phyloP scores from a whole-genome alignment of 2,797 vertebrate genomes.

The Fistularia commersonii region DNA sequence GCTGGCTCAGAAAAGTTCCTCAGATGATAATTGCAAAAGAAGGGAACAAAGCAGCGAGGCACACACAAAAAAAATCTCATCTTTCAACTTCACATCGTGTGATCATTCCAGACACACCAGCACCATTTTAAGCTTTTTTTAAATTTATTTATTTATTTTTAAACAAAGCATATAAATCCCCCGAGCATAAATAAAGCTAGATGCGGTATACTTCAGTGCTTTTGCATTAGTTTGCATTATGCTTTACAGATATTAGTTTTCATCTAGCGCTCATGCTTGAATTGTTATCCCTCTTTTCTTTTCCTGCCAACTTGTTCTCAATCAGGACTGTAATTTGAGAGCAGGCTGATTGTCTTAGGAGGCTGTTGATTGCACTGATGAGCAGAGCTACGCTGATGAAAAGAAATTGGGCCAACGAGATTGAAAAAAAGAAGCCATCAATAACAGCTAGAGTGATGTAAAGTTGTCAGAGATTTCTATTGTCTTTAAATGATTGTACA shows the following conservation, averaged over 20 bases:
- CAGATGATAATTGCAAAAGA: too few relatives aligned
- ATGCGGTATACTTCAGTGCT: constrained; percentile 5
- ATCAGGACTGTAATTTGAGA: constrained; percentile 59
- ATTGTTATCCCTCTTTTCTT: constrained; percentile 35
- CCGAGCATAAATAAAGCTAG: constrained; percentile 2
- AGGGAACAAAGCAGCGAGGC: too few relatives aligned
- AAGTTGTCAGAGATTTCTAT: constrained; percentile 25
- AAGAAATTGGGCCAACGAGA: constrained; percentile 52
- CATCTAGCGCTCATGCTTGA: constrained; percentile 16
- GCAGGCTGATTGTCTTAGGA: constrained; percentile 59
- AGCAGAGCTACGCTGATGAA: constrained; percentile 47
- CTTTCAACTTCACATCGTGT: too few relatives aligned
- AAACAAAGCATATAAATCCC: not conserved
- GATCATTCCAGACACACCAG: too few relatives aligned
- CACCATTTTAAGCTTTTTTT: too few relatives aligned
- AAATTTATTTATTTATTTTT: too few relatives aligned
- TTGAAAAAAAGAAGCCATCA: constrained; percentile 42
- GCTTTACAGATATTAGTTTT: constrained; percentile 23
- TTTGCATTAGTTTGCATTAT: constrained; percentile 13
- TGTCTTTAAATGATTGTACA: constrained; percentile 21
- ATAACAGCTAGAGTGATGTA: constrained; percentile 28
- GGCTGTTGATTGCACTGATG: constrained; percentile 60
- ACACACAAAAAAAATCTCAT: too few relatives aligned
- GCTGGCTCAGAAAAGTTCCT: too few relatives aligned
- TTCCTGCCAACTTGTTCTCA: constrained; percentile 43